Percentiles rank a stretch among this genome's conserved stretches.
Evolutionary conservation across 2,888 invertebrate genomes (phyloP).

Genomic region (Oxystoma pomonae): DNA sequence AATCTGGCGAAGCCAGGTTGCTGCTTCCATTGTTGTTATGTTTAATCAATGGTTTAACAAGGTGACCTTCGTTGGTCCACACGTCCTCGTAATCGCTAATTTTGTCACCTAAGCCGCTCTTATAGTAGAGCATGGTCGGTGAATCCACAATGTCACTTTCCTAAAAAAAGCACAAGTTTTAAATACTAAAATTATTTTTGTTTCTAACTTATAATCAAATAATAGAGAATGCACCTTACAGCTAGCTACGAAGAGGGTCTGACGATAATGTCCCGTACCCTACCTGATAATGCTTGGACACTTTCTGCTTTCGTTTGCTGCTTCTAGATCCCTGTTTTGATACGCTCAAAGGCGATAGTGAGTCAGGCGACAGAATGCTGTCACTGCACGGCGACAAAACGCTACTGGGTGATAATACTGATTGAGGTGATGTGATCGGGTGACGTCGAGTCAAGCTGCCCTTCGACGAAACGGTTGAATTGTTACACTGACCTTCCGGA

Average conservation of each 20-base stretch:
- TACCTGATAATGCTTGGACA: conserved; percentile 70
- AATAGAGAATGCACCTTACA: no score
- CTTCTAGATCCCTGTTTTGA: conserved; percentile 51
- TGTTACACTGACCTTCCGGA: conserved; percentile 62
- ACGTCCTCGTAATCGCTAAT: conserved; percentile 94
- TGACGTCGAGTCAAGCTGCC: conserved; percentile 60
- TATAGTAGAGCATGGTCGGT: conserved; percentile 75
- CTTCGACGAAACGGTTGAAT: conserved; percentile 62
- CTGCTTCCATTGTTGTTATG: conserved; percentile 19
- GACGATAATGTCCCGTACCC: no score
- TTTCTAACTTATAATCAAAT: no score
- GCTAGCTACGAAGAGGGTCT: no score
- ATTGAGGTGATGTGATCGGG: conserved; percentile 30
- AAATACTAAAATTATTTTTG: no score
- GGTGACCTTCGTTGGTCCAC: conserved; percentile 58
- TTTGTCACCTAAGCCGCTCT: conserved; percentile 86
- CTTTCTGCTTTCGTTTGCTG: conserved; percentile 55
- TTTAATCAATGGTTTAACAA: conserved; percentile 43
- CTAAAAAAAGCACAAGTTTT: no score
- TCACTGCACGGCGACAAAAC: conserved; percentile 48
- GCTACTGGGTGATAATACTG: conserved; percentile 39
- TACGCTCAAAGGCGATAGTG: conserved; percentile 47
- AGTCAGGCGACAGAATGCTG: conserved; percentile 49
- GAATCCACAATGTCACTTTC: conserved; percentile 82
- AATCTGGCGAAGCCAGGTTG: conserved; percentile 42